Percentiles rank a stretch among this genome's conserved stretches.
These are phyloP conservation scores for Archaeoteleia sp. DNA, from an alignment of 2,888 invertebrate species.

Conservation along the genomic window DNA sequence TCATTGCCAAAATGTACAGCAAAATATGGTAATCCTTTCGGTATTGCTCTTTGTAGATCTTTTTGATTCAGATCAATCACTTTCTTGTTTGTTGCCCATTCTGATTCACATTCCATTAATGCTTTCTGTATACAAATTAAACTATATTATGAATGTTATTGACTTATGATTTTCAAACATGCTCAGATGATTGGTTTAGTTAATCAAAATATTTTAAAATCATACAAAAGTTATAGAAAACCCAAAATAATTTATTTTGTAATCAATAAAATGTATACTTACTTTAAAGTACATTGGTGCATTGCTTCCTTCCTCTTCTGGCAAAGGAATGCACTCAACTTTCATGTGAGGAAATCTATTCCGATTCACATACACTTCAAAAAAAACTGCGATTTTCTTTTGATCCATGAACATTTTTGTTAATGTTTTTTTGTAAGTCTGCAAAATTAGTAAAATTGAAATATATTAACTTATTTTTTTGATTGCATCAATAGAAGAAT, in stretches of 20 bases:
- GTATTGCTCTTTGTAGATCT: constrained; percentile 87
- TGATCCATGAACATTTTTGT: constrained; percentile 85
- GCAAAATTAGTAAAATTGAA: constrained; percentile 64
- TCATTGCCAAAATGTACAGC: constrained; percentile 94
- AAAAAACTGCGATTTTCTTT: constrained; percentile 90
- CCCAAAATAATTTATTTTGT: too few relatives aligned
- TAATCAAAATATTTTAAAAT: too few relatives aligned
- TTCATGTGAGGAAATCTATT: constrained; percentile 88
- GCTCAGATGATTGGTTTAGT: too few relatives aligned
- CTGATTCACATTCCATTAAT: constrained; percentile 93
- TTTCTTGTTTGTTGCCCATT: constrained; percentile 97
- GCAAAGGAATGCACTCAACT: constrained; percentile 92
- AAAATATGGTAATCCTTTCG: constrained; percentile 96
- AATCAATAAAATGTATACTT: constrained; percentile 8
- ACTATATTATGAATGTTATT: too few relatives aligned
- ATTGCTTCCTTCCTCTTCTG: constrained; percentile 87
- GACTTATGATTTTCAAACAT: too few relatives aligned
- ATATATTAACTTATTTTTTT: too few relatives aligned
- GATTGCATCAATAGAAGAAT: too few relatives aligned
- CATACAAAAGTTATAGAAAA: too few relatives aligned
- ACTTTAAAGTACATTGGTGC: constrained; percentile 97
- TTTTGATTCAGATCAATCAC: constrained; percentile 83
- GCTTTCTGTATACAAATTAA: constrained; percentile 81
- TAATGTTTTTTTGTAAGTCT: constrained; percentile 86
- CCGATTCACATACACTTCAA: constrained; percentile 88